phyloP scores from a whole-genome alignment of 2,113 vertebrate genomes.

The Bujurquina vittata region DNA sequence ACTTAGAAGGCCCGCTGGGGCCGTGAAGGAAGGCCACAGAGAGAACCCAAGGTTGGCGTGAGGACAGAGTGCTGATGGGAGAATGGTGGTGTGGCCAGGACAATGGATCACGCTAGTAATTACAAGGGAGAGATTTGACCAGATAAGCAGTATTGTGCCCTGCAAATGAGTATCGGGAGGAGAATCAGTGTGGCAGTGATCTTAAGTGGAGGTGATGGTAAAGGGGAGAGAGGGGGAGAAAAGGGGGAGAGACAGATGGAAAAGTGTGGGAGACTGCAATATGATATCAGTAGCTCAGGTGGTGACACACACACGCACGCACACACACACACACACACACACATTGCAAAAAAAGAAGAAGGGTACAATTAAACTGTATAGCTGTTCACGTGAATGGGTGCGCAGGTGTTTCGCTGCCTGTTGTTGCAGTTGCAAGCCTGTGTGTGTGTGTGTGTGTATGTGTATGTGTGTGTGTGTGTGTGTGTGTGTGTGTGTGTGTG shows the following conservation, averaged over 20 bases:
- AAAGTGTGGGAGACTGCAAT: slow-evolving; percentile 44
- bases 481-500: neutral
- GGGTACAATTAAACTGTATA: slow-evolving; percentile 27
- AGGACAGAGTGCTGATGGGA: slow-evolving; percentile 51
- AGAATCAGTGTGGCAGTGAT: slow-evolving; percentile 56
- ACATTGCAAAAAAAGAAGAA: neutral
- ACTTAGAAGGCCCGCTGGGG: slow-evolving; percentile 69
- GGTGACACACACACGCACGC: slow-evolving; percentile 17
- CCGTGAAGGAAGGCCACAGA: slow-evolving; percentile 31
- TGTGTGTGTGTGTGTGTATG: too few relatives aligned
- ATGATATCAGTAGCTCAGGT: slow-evolving; percentile 38
- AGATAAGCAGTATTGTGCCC: slow-evolving; percentile 74
- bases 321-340: slow-evolving; percentile 38
- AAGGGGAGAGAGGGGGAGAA: slow-evolving; percentile 3
- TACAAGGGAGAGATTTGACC: slow-evolving; percentile 74
- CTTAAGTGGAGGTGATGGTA: slow-evolving; percentile 40
- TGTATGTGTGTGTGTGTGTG: neutral
- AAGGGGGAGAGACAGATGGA: slow-evolving; percentile 55
- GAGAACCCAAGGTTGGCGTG: slow-evolving; percentile 46
- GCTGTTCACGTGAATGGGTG: neutral
- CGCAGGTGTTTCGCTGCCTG: neutral
- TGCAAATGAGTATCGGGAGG: slow-evolving; percentile 68
- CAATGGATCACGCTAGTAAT: slow-evolving; percentile 71
- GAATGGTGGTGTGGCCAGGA: slow-evolving; percentile 23
- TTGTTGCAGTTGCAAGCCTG: neutral